Evolutionary conservation across 2,888 invertebrate genomes (phyloP).

Genomic region (Hipparchia sbordonii): DNA sequence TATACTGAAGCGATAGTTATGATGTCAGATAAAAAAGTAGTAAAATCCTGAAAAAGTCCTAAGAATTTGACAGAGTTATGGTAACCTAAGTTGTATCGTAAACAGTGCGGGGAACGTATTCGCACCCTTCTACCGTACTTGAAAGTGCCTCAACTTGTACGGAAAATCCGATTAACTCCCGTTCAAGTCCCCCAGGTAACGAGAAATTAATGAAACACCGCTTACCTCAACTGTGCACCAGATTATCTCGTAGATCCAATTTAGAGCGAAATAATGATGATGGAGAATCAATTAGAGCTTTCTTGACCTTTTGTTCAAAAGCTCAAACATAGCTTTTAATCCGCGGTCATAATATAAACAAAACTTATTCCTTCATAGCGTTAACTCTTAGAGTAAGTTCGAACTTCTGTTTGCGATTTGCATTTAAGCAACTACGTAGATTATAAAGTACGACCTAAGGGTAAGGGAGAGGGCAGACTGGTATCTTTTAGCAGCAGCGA

Average conservation of each 20-base stretch:
- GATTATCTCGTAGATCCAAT: slow-evolving; percentile 45
- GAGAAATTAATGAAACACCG: slow-evolving; percentile 55
- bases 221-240: slow-evolving; percentile 49
- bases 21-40: background rate
- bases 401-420: too few species aligned
- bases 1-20: background rate
- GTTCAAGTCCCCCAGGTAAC: slow-evolving; percentile 49
- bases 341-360: too few species aligned
- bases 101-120: slow-evolving; percentile 29
- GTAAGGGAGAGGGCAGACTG: too few species aligned
- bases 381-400: too few species aligned
- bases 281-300: slow-evolving; percentile 40
- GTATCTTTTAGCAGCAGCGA: too few species aligned
- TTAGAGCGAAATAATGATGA: slow-evolving; percentile 49
- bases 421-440: too few species aligned
- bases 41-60: background rate
- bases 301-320: slow-evolving; percentile 23
- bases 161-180: slow-evolving; percentile 53
- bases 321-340: slow-evolving; percentile 9
- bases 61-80: background rate
- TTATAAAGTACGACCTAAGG: too few species aligned
- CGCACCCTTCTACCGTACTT: slow-evolving; percentile 41
- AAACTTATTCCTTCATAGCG: too few species aligned
- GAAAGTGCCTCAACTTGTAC: slow-evolving; percentile 45
- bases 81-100: slow-evolving; percentile 21